Evolutionary conservation across 2,888 invertebrate genomes (phyloP).

Genomic region (Mantis religiosa): DNA sequence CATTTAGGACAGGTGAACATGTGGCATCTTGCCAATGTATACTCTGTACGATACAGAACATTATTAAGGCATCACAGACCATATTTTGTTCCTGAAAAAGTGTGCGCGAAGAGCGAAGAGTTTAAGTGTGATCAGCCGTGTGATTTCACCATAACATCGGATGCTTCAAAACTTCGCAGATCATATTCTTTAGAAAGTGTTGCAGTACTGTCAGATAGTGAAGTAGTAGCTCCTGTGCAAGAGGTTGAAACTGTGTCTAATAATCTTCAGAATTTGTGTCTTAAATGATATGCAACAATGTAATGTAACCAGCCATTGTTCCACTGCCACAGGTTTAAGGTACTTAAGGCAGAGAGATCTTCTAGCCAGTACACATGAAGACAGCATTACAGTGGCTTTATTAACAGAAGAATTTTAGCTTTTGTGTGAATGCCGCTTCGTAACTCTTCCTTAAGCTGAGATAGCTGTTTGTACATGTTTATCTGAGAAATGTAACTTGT

Average conservation of each 20-base stretch:
- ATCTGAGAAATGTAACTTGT: too few relatives aligned
- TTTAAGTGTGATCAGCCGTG: background rate
- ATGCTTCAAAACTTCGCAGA: constrained; percentile 41
- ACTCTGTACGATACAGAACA: constrained; percentile 57
- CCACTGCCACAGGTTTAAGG: background rate
- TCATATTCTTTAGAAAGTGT: constrained; percentile 61
- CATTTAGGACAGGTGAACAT: constrained; percentile 56
- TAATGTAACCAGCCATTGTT: background rate
- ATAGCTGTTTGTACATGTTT: too few relatives aligned
- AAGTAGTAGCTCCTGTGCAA: constrained; percentile 44
- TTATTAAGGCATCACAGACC: constrained; percentile 55
- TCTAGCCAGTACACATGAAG: too few relatives aligned
- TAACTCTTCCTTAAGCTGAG: too few relatives aligned
- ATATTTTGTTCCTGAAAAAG: constrained; percentile 54
- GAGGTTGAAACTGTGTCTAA: constrained; percentile 61
- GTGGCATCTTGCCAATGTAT: constrained; percentile 59
- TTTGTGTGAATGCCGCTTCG: too few relatives aligned
- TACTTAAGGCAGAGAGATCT: background rate
- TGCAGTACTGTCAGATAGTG: constrained; percentile 42
- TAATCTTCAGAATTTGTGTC: constrained; percentile 47
- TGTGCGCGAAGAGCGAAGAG: constrained; percentile 60
- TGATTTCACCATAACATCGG: background rate
- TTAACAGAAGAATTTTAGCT: too few relatives aligned
- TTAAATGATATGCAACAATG: background rate
- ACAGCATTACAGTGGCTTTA: too few relatives aligned